A percentile compares a stretch with the other conserved stretches of the same genome.
Conservation (phyloP, 2,888 invertebrate species). For the Geotrupes spiniger region DNA sequence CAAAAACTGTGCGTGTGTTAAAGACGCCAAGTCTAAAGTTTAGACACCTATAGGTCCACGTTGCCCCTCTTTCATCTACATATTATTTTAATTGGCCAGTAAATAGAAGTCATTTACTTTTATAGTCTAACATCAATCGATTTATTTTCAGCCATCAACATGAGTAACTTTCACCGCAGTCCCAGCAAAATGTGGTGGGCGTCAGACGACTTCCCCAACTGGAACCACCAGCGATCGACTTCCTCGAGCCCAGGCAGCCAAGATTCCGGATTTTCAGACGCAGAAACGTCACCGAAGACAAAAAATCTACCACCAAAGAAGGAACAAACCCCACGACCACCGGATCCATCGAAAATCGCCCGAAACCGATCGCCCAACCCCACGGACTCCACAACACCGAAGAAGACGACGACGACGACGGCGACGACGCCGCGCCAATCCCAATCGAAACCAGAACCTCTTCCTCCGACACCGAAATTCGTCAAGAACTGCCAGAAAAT, state of each 20-base stretch:
- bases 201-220: conserved; percentile 33
- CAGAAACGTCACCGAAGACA: conserved; percentile 61
- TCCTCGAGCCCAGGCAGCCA: conserved; percentile 68
- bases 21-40: too few relatives aligned
- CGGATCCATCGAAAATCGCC: conserved; percentile 27
- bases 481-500: conserved; percentile 42
- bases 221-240: conserved; percentile 52
- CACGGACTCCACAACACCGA: conserved; percentile 47
- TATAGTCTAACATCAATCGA: too few relatives aligned
- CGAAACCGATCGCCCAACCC: conserved; percentile 42
- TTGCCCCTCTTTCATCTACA: too few relatives aligned
- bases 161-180: conserved; percentile 66
- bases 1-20: too few relatives aligned
- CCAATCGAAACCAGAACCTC: conserved; percentile 26
- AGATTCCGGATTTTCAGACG: conserved; percentile 79
- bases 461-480: conserved; percentile 26
- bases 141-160: conserved; percentile 43
- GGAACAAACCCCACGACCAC: conserved; percentile 35
- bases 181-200: conserved; percentile 70
- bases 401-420: conserved; percentile 29
- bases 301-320: conserved; percentile 43
- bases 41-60: too few relatives aligned
- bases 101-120: too few relatives aligned
- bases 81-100: too few relatives aligned
- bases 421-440: too few relatives aligned